Conservation (phyloP, 2,113 vertebrate genomes). For the Climacteris rufus region DNA sequence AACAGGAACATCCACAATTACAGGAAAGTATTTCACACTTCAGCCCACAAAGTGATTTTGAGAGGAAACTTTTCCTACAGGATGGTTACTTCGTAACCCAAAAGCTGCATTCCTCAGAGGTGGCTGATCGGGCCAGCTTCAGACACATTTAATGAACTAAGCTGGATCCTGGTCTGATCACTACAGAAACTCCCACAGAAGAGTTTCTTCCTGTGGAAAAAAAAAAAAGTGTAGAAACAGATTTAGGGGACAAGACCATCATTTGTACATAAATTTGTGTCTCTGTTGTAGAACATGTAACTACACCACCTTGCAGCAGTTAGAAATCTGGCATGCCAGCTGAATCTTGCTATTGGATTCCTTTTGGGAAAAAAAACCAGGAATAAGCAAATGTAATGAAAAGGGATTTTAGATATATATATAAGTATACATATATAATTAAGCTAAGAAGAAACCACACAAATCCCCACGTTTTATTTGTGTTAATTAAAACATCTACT, state of each 20-base stretch:
- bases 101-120: neutral
- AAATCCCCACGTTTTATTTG: neutral
- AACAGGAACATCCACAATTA: neutral
- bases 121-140: neutral
- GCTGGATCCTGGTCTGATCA: neutral
- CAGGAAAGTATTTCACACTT: neutral
- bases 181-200: neutral
- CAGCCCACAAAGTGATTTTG: neutral
- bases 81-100: neutral
- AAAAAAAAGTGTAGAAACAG: neutral
- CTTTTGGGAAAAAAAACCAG: neutral
- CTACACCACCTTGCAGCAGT: neutral
- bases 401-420: neutral
- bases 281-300: neutral
- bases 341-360: neutral
- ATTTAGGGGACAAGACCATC: neutral
- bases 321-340: neutral
- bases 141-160: neutral
- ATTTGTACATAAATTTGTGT: neutral
- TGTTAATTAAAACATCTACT: neutral
- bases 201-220: neutral
- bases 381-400: neutral
- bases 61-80: neutral
- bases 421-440: neutral
- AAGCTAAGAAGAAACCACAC: neutral